phyloP scores from a whole-genome alignment of 2,797 vertebrate species.

The Heteromormyrus szaboi region DNA sequence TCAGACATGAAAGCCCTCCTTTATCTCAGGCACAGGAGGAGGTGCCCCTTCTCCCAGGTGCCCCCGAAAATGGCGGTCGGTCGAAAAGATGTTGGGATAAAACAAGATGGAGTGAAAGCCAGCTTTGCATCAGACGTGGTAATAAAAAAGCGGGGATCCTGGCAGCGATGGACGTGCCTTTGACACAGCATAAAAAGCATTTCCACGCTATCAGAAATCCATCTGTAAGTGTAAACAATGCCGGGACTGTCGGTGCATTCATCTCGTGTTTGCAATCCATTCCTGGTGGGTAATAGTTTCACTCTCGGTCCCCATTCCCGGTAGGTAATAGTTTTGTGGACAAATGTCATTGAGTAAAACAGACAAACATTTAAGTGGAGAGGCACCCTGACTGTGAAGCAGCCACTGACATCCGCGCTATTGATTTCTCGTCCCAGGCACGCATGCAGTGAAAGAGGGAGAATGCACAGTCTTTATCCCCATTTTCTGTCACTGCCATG shows the following conservation, averaged over 20 bases:
- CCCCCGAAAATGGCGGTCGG: conserved; percentile 42
- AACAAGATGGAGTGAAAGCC: conserved; percentile 36
- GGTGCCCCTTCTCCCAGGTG: conserved; percentile 41
- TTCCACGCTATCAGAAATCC: conserved; percentile 54
- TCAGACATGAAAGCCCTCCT: conserved; percentile 56
- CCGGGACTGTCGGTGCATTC: conserved; percentile 59
- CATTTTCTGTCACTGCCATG: conserved; percentile 54
- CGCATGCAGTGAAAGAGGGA: conserved; percentile 57
- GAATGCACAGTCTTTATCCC: conserved; percentile 61
- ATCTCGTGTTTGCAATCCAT: conserved; percentile 23
- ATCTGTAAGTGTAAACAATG: conserved; percentile 61
- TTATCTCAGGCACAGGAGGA: conserved; percentile 37
- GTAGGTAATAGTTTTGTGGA: conserved; percentile 59
- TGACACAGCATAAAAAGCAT: conserved; percentile 53
- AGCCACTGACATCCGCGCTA: conserved; percentile 57
- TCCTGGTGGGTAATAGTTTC: conserved; percentile 39
- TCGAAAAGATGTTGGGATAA: conserved; percentile 57
- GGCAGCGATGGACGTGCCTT: conserved; percentile 53
- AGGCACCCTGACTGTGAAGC: conserved; percentile 65
- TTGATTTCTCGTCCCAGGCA: conserved; percentile 66
- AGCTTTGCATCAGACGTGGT: conserved; percentile 58
- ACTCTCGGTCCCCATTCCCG: conserved; percentile 55
- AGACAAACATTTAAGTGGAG: conserved; percentile 68
- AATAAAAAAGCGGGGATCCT: conserved; percentile 58
- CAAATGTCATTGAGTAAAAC: conserved; percentile 71